phyloP scores from a whole-genome alignment of 2,113 vertebrate species.

The Pteropus alecto region DNA sequence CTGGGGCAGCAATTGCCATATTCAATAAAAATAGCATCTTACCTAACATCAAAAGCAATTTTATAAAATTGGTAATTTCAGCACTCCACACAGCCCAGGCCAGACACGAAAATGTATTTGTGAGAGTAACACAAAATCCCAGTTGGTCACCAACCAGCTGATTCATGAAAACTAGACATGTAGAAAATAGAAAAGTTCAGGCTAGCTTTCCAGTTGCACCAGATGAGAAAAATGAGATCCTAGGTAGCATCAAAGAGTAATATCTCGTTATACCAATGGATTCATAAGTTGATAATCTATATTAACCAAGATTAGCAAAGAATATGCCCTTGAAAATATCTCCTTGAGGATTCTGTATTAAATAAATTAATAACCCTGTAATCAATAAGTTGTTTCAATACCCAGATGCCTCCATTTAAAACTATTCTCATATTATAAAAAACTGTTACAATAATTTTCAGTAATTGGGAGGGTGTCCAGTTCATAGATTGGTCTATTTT shows the following conservation, averaged over 20 bases:
- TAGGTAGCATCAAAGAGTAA: neutral
- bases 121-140: neutral
- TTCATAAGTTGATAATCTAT: neutral
- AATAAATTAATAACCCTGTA: neutral
- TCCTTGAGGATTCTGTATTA: neutral
- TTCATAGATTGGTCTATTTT: neutral
- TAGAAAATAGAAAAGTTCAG: neutral
- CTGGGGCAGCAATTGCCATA: slow-evolving; percentile 25
- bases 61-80: slow-evolving; percentile 76
- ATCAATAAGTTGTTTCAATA: neutral
- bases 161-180: slow-evolving; percentile 40
- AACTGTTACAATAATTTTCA: neutral
- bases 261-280: neutral
- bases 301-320: neutral
- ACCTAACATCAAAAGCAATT: slow-evolving; percentile 69
- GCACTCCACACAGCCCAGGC: neutral
- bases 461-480: neutral
- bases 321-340: neutral
- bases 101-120: neutral
- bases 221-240: neutral
- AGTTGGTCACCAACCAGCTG: slow-evolving; percentile 37
- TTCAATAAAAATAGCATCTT: slow-evolving; percentile 71
- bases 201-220: neutral
- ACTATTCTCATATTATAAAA: neutral
- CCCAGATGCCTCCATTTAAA: neutral